A percentile compares a stretch with the other conserved stretches of the same genome.
Conservation (phyloP, 2,797 vertebrate species). For the Myripristis jacobus region DNA sequence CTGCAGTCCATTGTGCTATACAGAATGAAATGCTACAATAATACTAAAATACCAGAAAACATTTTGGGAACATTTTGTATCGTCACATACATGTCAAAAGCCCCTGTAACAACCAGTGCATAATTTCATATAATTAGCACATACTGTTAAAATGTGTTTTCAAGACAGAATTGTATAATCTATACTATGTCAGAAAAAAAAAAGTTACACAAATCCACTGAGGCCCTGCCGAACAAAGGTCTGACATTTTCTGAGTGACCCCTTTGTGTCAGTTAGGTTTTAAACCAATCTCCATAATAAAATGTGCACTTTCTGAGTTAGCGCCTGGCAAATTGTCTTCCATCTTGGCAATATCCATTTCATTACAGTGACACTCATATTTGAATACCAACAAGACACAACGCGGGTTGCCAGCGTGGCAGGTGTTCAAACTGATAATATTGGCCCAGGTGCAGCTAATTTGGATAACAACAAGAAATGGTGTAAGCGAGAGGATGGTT, state of each 20-base stretch:
- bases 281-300: conserved; percentile 57
- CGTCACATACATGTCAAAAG: conserved; percentile 1
- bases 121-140: conserved; percentile 10
- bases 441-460: conserved; percentile 61
- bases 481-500: conserved; percentile 32
- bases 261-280: conserved; percentile 53
- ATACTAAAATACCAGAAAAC: too few relatives aligned
- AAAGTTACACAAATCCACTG: neutral
- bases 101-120: conserved; percentile 11
- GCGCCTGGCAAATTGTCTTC: conserved; percentile 59
- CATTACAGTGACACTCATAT: conserved; percentile 57
- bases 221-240: conserved; percentile 27
- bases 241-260: conserved; percentile 45
- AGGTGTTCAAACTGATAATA: conserved; percentile 64
- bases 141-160: neutral
- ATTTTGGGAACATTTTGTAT: too few relatives aligned
- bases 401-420: conserved; percentile 48
- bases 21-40: too few relatives aligned
- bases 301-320: conserved; percentile 54
- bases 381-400: conserved; percentile 65
- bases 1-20: too few relatives aligned
- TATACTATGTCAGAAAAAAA: too few relatives aligned
- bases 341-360: conserved; percentile 62
- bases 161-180: too few relatives aligned
- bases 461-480: conserved; percentile 47